Conservation (phyloP, 2,888 invertebrate genomes). For the Perdita meconis region DNA sequence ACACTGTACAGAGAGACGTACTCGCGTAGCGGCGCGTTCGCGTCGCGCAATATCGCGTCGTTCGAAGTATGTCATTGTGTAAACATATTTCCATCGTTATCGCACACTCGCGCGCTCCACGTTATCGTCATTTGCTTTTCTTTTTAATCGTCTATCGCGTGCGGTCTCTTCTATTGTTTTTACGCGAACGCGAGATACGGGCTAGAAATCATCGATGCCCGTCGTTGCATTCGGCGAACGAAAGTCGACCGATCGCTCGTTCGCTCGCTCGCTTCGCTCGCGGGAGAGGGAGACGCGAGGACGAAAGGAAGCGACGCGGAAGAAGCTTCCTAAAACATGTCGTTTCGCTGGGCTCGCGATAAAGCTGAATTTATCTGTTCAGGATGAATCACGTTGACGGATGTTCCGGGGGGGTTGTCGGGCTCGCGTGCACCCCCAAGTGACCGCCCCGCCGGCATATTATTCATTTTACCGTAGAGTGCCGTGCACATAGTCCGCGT, state of each 20-base stretch:
- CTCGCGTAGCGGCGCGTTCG: background rate
- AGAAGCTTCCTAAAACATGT: slow-evolving; percentile 24
- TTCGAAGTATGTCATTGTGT: slow-evolving; percentile 58
- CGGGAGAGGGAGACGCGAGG: slow-evolving; percentile 7
- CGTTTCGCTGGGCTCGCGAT: slow-evolving; percentile 38
- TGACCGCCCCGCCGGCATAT: slow-evolving; percentile 60
- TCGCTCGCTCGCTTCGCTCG: no score
- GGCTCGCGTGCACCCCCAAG: slow-evolving; percentile 51
- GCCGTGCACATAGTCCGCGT: slow-evolving; percentile 60
- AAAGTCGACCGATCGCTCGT: no score
- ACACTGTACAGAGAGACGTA: background rate
- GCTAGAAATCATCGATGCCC: background rate
- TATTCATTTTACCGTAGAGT: slow-evolving; percentile 51
- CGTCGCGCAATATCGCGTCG: slow-evolving; percentile 34
- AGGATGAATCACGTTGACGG: slow-evolving; percentile 57
- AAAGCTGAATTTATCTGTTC: slow-evolving; percentile 57
- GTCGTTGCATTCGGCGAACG: background rate
- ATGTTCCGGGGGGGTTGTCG: slow-evolving; percentile 40
- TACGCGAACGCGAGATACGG: slow-evolving; percentile 18
- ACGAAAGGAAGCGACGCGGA: background rate
- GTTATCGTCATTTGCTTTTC: slow-evolving; percentile 49
- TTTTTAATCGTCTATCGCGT: slow-evolving; percentile 34
- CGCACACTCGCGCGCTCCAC: slow-evolving; percentile 52
- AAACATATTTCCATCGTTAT: slow-evolving; percentile 63
- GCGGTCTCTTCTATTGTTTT: slow-evolving; percentile 47